Evolutionary conservation across 1,140 invertebrate species (phyloP), one percentile per base, ranked within the genome.

Genomic region (Tenebrio molitor): DNA sequence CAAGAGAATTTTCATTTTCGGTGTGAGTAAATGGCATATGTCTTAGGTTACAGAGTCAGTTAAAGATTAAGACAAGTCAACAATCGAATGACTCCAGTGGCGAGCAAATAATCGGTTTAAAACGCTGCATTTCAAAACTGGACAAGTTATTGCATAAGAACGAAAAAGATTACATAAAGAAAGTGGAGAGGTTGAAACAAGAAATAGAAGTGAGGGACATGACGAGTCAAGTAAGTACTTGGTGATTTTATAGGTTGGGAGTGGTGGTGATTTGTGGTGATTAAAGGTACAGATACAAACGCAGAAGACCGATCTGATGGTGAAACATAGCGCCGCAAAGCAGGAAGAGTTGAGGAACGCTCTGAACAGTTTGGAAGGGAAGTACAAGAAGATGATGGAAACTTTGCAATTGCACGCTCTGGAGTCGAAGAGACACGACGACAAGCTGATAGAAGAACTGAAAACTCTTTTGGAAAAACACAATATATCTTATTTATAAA

Each of bases 321-420:
- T 58, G 1, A 21, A 23, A 5, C 25, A 21, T 0, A 14, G 21
- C 2, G 50, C 50, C 10, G 23, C 50, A 12, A 58, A 58, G 14
- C 50, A 58, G 14, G 50, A 58, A 29, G 50, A 58, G 29, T 8
- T 58, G 12, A 58, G 15, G 15, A 29, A 29, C 50, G 50, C 50
- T 0, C 50, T 58, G 0, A 58, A 58, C 50, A 58, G 25, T 29
- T 17, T 58, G 2, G 50, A 58, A 58, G 12, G 50, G n/a, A 58
- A 58, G 50, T 58, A 58, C 23, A 58, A 58, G 23, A 29, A 58
- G 19, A 58, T 58, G 50, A 14, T 58, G 23, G 25, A 58, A 3
- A 12, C 8, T n/a, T 21, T 58, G 5, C 50, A 58, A 15, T 19
- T 3, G 0, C 23, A 14, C 1, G 50, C 50, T n/a, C 4, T 29